phyloP scores from a whole-genome alignment of 2,113 vertebrate genomes.

The Actenoides lindsayi region DNA sequence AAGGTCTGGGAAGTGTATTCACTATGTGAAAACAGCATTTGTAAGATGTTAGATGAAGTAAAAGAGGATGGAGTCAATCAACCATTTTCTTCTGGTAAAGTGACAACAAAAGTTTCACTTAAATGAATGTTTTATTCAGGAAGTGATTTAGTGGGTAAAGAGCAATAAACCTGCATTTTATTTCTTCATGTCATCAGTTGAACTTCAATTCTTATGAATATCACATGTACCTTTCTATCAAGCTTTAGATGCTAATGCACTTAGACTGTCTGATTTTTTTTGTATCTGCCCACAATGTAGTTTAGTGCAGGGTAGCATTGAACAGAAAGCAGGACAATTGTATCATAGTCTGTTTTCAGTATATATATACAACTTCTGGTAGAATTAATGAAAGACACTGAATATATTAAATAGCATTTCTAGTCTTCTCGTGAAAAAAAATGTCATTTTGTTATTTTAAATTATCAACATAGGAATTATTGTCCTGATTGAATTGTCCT shows the following conservation, averaged over 20 bases:
- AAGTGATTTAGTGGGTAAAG: not conserved
- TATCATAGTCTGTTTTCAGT: not conserved
- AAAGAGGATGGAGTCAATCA: not conserved
- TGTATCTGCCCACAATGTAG: not conserved
- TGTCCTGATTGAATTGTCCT: not conserved
- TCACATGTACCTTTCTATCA: not conserved
- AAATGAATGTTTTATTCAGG: not conserved
- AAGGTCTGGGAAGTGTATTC: not conserved
- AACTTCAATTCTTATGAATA: not conserved
- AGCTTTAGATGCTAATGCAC: not conserved
- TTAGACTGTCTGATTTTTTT: not conserved
- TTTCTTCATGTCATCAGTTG: not conserved
- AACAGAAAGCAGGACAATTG: not conserved
- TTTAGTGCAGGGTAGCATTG: not conserved
- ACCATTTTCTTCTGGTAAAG: not conserved
- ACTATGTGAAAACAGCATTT: not conserved
- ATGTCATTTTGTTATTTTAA: accelerated
- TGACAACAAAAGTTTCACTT: not conserved
- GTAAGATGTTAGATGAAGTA: not conserved
- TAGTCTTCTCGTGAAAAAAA: not conserved
- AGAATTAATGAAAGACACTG: not conserved
- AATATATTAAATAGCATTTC: not conserved
- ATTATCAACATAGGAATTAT: not conserved
- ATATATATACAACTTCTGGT: not conserved
- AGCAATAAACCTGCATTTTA: not conserved